These are phyloP conservation scores for Pangasianodon hypophthalmus DNA, from an alignment of 2,113 vertebrate species.

Conservation along the genomic window DNA sequence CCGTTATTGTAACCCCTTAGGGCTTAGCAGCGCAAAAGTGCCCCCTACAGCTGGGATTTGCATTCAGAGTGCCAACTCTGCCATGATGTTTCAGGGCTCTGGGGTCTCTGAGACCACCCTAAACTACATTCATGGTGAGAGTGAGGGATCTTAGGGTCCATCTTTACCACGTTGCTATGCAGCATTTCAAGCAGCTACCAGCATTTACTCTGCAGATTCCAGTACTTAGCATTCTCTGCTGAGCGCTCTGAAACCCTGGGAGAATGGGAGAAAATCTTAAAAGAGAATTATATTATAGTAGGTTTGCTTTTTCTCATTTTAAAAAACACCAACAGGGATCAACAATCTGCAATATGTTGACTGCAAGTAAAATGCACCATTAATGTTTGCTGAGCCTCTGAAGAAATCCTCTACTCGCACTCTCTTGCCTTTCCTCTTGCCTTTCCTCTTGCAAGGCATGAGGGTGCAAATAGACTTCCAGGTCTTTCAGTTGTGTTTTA, in stretches of 20 bases:
- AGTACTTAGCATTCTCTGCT: slow-evolving; percentile 27
- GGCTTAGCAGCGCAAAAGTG: not conserved
- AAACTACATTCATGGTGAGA: not conserved
- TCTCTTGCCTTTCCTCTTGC: not conserved
- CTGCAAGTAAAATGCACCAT: not conserved
- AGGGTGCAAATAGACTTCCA: not conserved
- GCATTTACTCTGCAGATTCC: not conserved
- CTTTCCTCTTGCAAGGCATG: not conserved
- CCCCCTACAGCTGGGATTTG: slow-evolving; percentile 20
- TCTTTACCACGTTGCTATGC: not conserved
- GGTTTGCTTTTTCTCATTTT: not conserved
- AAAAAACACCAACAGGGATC: slow-evolving; percentile 1
- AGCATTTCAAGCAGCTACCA: not conserved
- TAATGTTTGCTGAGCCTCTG: not conserved
- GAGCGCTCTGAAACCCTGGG: not conserved
- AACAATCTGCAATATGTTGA: not conserved
- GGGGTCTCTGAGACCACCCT: slow-evolving; percentile 3
- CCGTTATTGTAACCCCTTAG: not conserved
- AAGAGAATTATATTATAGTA: slow-evolving; percentile 4
- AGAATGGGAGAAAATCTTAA: not conserved
- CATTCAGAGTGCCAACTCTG: slow-evolving; percentile 14
- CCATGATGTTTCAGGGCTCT: not conserved
- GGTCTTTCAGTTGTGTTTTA: not conserved
- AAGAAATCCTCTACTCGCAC: not conserved
- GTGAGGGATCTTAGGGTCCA: not conserved